Percentiles rank a stretch among this genome's conserved stretches.
phyloP scores from a whole-genome alignment of 2,113 vertebrate genomes.

The Charina bottae region DNA sequence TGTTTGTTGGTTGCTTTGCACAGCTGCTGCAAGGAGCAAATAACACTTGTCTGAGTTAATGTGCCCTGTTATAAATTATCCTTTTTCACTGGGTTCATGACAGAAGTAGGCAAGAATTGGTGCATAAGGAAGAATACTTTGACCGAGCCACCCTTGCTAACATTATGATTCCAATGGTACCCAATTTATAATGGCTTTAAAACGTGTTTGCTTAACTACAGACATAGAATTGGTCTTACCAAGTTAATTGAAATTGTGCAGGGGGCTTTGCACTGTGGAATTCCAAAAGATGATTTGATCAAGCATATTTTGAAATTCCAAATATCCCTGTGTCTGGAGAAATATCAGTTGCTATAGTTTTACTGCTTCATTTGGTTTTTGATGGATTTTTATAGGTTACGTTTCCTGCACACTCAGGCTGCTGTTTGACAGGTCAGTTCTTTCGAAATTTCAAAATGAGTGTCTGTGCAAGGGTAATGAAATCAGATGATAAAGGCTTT shows the following conservation, averaged over 20 bases:
- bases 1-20: conserved; percentile 20
- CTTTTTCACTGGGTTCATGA: background rate
- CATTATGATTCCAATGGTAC: background rate
- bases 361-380: background rate
- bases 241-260: background rate
- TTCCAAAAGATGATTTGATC: background rate
- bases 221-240: background rate
- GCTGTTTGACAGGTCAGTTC: background rate
- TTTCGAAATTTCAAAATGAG: conserved; percentile 26
- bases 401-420: background rate
- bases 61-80: conserved; percentile 1
- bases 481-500: conserved; percentile 3
- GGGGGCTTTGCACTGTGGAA: background rate
- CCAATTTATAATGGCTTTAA: background rate
- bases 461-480: background rate
- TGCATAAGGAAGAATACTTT: background rate
- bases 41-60: conserved; percentile 25
- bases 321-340: background rate
- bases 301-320: background rate
- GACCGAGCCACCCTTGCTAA: background rate
- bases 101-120: background rate
- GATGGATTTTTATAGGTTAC: conserved; percentile 15
- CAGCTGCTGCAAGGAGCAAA: conserved; percentile 26
- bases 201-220: background rate
- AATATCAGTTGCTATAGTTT: background rate